Evolutionary conservation across 1,140 invertebrate species (phyloP), one percentile per base, ranked within the genome.

Genomic region (Megalonaias nervosa): DNA sequence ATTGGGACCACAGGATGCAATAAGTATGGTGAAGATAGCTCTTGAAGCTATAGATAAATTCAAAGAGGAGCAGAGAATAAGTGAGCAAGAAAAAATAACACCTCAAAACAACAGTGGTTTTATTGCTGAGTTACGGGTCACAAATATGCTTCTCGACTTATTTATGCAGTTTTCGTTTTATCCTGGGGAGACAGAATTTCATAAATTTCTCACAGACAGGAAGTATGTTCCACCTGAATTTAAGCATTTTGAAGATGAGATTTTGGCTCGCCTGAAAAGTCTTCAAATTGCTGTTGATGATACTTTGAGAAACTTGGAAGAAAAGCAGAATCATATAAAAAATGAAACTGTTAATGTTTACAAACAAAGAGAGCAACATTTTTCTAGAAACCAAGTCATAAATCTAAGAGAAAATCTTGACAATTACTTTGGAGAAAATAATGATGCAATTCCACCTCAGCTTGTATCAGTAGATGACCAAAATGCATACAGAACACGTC

Each of bases 11-110:
- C 66, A 71, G n/a, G 75, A 81, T 61, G 71, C 69, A 16, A 57
- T 23, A 17, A 59, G 78, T 0, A 38, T 75, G 9, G 74, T 84
- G 23, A 60, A 67, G 48, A 60, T 77, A 19, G 69, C 67, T 13
- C 38, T 75, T 58, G 68, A 75, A 56, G 75, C 74, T 16, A 82
- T 83, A 56, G n/a, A 75, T 5, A 69, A 77, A 57, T 84, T 84
- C 55, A 73, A 67, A 68, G 71, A 79, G 79, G 83, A 72, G 61
- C 81, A 84, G 65, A 65, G 55, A 13, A 55, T 81, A 17, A 83
- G 79, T 62, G 79, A 81, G 19, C 60, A 26, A 17, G 81, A 81
- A 61, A 61, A 21, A 72, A 55, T 56, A 17, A 57, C 67, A 55
- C 70, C 60, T 21, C 64, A 56, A 15, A 67, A 38, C 16, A 79